phyloP scores from a whole-genome alignment of 2,797 vertebrate species.

The Enteromius anoplus region DNA sequence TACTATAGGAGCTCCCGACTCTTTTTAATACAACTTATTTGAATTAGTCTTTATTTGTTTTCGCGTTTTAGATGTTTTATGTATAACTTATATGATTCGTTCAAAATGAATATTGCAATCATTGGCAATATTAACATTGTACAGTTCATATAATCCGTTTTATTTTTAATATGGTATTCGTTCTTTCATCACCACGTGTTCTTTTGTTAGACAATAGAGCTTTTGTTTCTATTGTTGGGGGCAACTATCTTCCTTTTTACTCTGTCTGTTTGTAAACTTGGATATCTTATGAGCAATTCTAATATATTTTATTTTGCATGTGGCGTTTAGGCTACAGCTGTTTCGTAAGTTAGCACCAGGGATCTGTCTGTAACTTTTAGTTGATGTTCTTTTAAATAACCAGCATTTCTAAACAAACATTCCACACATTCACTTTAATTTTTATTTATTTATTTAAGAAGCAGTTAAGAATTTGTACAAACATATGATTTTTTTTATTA shows the following conservation, averaged over 20 bases:
- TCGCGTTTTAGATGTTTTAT: neutral
- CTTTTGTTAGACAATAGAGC: neutral
- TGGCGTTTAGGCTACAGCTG: neutral
- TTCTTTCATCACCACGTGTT: neutral
- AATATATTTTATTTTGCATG: neutral
- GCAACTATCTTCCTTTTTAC: too few species aligned
- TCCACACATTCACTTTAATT: too few species aligned
- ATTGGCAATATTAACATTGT: neutral
- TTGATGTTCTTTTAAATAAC: neutral
- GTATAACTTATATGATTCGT: neutral
- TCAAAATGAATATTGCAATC: neutral
- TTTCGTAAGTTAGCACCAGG: neutral
- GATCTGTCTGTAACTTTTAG: too few species aligned
- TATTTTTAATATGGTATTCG: neutral
- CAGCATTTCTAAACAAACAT: neutral
- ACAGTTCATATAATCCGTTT: neutral
- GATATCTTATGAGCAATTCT: neutral
- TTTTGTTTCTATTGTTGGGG: neutral
- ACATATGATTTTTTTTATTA: too few species aligned
- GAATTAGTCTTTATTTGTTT: neutral
- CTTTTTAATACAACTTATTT: neutral
- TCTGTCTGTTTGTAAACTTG: neutral
- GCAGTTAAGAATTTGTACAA: too few species aligned
- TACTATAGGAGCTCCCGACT: neutral
- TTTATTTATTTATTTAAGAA: too few species aligned